A percentile compares a stretch with the other conserved stretches of the same genome.
These are phyloP conservation scores for Sinonovacula constricta DNA, from an alignment of 1,140 invertebrate species.

Conservation along the genomic window DNA sequence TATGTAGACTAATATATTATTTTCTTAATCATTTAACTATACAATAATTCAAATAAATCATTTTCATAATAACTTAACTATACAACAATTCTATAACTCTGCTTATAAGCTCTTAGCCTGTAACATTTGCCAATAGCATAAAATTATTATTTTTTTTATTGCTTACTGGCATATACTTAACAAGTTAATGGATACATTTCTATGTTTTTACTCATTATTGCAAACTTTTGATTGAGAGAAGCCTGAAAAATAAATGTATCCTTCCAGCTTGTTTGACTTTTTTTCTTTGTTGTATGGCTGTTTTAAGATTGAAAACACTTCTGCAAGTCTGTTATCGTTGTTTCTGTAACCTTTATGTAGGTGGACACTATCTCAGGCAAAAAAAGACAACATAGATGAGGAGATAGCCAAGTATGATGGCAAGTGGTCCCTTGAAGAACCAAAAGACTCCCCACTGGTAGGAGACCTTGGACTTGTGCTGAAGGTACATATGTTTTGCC, in stretches of 20 bases:
- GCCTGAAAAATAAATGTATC: not conserved
- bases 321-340: not conserved
- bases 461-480: slow-evolving; percentile 94
- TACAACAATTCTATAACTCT: too few relatives aligned
- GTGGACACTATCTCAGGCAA: slow-evolving; percentile 94
- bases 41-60: too few relatives aligned
- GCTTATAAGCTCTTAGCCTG: too few relatives aligned
- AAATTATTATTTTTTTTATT: too few relatives aligned
- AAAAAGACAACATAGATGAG: slow-evolving; percentile 95
- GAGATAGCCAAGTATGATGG: slow-evolving; percentile 96
- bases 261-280: too few relatives aligned
- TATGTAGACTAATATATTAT: too few relatives aligned
- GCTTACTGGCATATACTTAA: not conserved
- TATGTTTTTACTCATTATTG: not conserved
- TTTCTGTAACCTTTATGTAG: slow-evolving; percentile 59
- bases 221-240: not conserved
- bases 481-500: slow-evolving; percentile 82
- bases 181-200: slow-evolving; percentile 6
- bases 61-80: too few relatives aligned
- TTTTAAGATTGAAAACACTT: not conserved
- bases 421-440: slow-evolving; percentile 88
- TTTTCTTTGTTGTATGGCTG: not conserved
- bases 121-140: too few relatives aligned
- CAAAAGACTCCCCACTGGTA: slow-evolving; percentile 86
- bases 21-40: too few relatives aligned